A percentile compares a stretch with the other conserved stretches of the same genome.
These are phyloP conservation scores for Nyctereutes procyonoides DNA, from an alignment of 2,113 vertebrate species.

Conservation along the genomic window DNA sequence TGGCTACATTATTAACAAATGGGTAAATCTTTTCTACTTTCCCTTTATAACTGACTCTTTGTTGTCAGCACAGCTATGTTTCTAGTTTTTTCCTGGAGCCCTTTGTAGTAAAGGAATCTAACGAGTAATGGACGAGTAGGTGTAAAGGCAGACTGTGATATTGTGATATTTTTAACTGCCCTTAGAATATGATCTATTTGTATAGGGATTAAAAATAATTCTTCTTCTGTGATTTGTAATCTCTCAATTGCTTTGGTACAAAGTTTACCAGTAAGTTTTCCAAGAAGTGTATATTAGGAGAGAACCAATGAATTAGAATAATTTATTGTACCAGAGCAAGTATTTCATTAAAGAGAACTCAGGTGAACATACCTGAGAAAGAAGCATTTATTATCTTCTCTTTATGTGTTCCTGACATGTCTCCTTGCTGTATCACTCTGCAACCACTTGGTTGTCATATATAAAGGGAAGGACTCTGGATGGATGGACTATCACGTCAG, in stretches of 20 bases:
- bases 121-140: background rate
- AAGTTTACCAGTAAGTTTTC: conserved; percentile 40
- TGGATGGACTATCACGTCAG: background rate
- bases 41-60: background rate
- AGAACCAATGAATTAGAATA: conserved; percentile 60
- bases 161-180: background rate
- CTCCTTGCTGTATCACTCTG: background rate
- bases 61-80: background rate
- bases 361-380: background rate
- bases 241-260: conserved; percentile 33
- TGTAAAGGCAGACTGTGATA: background rate
- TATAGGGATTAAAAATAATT: conserved; percentile 10
- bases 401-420: background rate
- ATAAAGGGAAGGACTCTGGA: background rate
- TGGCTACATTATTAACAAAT: background rate
- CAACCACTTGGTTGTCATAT: background rate
- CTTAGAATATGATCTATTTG: conserved; percentile 44
- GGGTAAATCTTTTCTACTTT: background rate
- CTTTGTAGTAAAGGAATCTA: background rate
- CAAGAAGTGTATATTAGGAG: conserved; percentile 1
- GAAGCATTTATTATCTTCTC: background rate
- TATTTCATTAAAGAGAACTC: conserved; percentile 31
- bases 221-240: conserved; percentile 49
- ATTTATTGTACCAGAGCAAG: conserved; percentile 22
- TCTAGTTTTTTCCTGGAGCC: background rate